Base-by-base conservation (phyloP, 2,888 invertebrate genomes). In the Melinaea menophilus region DNA sequence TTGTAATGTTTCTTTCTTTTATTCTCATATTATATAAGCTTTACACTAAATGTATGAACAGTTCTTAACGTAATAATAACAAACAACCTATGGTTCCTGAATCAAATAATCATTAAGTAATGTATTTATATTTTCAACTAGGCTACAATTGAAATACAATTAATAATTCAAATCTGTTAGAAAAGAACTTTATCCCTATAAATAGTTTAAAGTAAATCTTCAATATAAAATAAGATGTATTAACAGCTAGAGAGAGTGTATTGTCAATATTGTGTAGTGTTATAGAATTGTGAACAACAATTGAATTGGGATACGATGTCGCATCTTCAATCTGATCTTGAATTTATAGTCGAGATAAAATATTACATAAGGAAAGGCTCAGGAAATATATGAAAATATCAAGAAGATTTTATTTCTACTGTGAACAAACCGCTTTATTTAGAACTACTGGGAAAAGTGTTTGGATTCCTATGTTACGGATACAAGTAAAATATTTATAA, bases 1-100 rank as follows among this genome's bases (percentile, higher is more conserved):
- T 63, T 33, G 64, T 62, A 75, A 71, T 75, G 72, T 74, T 77
- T 73, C 72, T 74, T 75, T 78, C 75, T 58, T 61, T 64, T 65
- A 57, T 64, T 61, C 61, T 54, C 58, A 61, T 56, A 56, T 48
- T 56, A 55, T 47, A 55, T 51, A 37, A 62, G 46, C 47, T 55
- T n/a, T 51, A 51, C 22, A 51, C 9, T 31, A 51, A 51, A 51
- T 51, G 9, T 31, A 51, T 51, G 22, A 51, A 31, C 51, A 51
- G 41, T 41, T 51, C 31, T 51, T 51, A 9, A 51, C 51, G 31
- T 51, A 31, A 51, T 5, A 51, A 51, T 51, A 22, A 31, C 9
- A 51, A 31, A 2, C 5, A 31, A 51, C 22, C 31, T 31, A 5
- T 12, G 13, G 7, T 51, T 51, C 31, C 12, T 51, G 22, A 31